phyloP scores from a whole-genome alignment of 2,797 vertebrate genomes.

The Borostomias antarcticus region DNA sequence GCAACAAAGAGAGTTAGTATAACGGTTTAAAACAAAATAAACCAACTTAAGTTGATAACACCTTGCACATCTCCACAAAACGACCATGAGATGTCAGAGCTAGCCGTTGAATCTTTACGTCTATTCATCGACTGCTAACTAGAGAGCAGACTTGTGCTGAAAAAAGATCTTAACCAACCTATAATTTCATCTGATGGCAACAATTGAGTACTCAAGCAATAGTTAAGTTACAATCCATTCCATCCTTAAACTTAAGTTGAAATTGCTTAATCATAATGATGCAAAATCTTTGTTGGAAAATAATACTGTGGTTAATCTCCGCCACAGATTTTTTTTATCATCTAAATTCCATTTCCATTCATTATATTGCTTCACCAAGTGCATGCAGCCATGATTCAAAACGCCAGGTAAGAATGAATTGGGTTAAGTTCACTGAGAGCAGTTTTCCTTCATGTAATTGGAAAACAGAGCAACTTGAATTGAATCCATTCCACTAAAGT shows the following conservation, averaged over 20 bases:
- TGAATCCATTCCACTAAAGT: constrained; percentile 53
- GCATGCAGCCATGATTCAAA: background rate
- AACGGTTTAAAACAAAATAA: constrained; percentile 72
- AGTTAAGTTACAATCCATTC: background rate
- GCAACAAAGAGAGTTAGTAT: constrained; percentile 99
- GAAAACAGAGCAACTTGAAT: constrained; percentile 13
- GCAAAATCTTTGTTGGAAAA: background rate
- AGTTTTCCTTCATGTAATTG: constrained; percentile 20
- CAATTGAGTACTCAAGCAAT: background rate
- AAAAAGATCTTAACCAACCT: background rate
- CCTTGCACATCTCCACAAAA: constrained; percentile 22
- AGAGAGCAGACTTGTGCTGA: background rate
- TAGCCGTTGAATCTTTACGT: background rate
- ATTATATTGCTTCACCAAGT: background rate
- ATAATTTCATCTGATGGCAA: background rate
- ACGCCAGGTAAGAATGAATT: background rate
- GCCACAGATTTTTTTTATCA: background rate
- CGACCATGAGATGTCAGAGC: background rate
- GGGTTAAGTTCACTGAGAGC: background rate
- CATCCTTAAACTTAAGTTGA: background rate
- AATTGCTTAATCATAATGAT: background rate
- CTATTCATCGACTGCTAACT: background rate
- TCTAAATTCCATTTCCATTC: background rate
- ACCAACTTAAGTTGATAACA: constrained; percentile 62
- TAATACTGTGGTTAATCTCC: background rate